Evolutionary conservation across 2,888 invertebrate species (phyloP).

Genomic region (Pristionchus maxplancki): DNA sequence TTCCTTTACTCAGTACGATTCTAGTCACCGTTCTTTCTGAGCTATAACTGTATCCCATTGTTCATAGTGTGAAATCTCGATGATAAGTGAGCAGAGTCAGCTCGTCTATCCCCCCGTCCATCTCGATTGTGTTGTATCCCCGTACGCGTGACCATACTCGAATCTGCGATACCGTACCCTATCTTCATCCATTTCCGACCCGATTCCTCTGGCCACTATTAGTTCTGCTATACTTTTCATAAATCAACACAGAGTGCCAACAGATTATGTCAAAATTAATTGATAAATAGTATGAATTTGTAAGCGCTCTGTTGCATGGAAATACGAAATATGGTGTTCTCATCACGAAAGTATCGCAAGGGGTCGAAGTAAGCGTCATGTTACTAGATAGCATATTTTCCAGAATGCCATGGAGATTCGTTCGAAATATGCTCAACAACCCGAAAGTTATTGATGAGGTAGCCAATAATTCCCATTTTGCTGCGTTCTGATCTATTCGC

Average conservation of each 20-base stretch:
- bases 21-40: constrained; percentile 15
- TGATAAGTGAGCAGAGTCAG: neutral
- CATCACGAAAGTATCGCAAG: neutral
- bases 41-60: neutral
- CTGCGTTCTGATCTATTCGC: no score
- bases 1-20: constrained; percentile 19
- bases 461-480: neutral
- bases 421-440: constrained; percentile 62
- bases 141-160: constrained; percentile 36
- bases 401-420: constrained; percentile 47
- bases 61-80: constrained; percentile 38
- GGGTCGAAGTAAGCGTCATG: no score
- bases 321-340: neutral
- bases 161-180: constrained; percentile 43
- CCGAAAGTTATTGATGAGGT: constrained; percentile 63
- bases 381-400: neutral
- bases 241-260: constrained; percentile 19
- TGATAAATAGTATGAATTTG: neutral
- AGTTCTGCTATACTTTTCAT: neutral
- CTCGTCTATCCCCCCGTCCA: neutral
- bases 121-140: constrained; percentile 40
- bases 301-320: neutral
- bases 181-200: neutral
- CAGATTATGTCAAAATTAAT: constrained; percentile 15
- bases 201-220: neutral